Evolutionary conservation across 2,888 invertebrate genomes (phyloP).

Genomic region (Drosophila meridiana): DNA sequence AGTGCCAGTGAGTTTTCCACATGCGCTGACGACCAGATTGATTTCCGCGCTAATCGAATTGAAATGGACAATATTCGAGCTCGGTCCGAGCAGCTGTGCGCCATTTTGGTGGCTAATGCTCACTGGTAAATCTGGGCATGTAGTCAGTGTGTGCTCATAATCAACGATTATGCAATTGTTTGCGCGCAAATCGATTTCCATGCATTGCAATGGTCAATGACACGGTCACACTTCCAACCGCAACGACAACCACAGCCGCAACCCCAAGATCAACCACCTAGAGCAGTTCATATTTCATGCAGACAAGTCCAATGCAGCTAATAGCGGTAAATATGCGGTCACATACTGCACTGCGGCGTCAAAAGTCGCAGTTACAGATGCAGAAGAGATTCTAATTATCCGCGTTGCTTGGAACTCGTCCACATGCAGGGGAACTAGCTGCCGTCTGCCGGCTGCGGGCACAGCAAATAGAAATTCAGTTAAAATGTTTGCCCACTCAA

Average conservation of each 20-base stretch:
- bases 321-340: constrained; percentile 46
- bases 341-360: constrained; percentile 63
- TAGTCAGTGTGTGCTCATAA: constrained; percentile 47
- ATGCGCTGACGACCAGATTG: constrained; percentile 66
- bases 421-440: constrained; percentile 41
- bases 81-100: constrained; percentile 43
- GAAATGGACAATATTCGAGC: constrained; percentile 60
- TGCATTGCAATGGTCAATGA: constrained; percentile 70
- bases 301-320: constrained; percentile 34
- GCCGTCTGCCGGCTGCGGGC: neutral
- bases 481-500: constrained; percentile 80
- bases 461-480: constrained; percentile 56
- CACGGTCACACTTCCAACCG: constrained; percentile 39
- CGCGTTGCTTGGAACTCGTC: constrained; percentile 36
- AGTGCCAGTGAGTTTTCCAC: constrained; percentile 39
- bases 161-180: constrained; percentile 73
- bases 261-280: constrained; percentile 7
- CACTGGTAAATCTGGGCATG: constrained; percentile 6
- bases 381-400: constrained; percentile 64
- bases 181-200: constrained; percentile 73
- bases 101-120: constrained; percentile 39
- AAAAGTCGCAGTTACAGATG: constrained; percentile 62
- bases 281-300: constrained; percentile 40
- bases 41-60: constrained; percentile 78
- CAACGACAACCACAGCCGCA: constrained; percentile 4